Evolutionary conservation across 2,888 invertebrate species (phyloP), one percentile per base, ranked within the genome.

Genomic region (Catocala fraxini): DNA sequence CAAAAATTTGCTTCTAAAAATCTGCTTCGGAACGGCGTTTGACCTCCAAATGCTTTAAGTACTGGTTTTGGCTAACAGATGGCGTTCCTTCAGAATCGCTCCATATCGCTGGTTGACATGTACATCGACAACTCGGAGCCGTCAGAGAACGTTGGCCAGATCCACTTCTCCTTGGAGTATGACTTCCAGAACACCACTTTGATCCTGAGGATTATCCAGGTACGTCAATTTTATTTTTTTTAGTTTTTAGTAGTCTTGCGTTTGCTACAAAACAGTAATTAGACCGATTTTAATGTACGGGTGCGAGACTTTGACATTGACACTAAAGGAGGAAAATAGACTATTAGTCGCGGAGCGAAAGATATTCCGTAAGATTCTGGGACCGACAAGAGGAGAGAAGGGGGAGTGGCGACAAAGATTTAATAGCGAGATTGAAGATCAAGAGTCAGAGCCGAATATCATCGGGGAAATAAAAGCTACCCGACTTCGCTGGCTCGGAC

Each of bases 61-160:
- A 78, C 79, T 79, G 79, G 81, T 88, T 85, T 89, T 83, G 82
- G 86, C 91, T 93, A 85, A 94, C 94, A 94, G 94, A 94, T 94
- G 94, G 94, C 94, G 92, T 97, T 97, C 92, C 96, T 97, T 84
- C 97, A 98, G 95, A 98, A 97, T 92, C 97, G 98, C 88, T 98
- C 97, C 84, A 97, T 98, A 85, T 98, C 98, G 42, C 95, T 98
- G 95, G 97, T 98, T 90, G 98, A 98, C 89, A 98, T 98, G 98
- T 98, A 98, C 95, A 98, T 98, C 91, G 98, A 98, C 94, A 98
- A 97, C 91, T 96, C 97, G 64, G 98, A 98, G 90, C 97, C 98
- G 1, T 97, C 97, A 77, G 98, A 98, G 94, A 98, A 98, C 93
- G 98, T 98, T 76, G 98, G 98, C 58, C 98, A 98, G 94, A 98